Evolutionary conservation across 2,888 invertebrate species (phyloP).

Genomic region (Antitype chi): DNA sequence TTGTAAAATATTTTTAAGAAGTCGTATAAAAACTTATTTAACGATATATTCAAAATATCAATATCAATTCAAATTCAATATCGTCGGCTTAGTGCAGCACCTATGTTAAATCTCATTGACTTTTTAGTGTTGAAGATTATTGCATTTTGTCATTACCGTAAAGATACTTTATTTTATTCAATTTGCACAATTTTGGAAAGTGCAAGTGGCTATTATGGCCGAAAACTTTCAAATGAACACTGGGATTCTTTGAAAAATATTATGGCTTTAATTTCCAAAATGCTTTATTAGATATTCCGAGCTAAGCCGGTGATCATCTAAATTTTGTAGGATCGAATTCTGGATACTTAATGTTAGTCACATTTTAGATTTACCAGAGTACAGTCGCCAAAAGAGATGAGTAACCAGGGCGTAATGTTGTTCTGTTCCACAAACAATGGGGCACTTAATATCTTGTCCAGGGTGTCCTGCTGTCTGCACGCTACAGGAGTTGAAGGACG

Average conservation of each 20-base stretch:
- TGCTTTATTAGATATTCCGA: background rate
- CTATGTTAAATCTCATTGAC: background rate
- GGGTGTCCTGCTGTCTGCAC: too few relatives aligned
- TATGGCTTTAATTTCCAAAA: background rate
- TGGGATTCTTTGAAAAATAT: background rate
- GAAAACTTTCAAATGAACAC: conserved; percentile 1
- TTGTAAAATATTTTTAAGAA: conserved; percentile 69
- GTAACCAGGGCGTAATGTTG: too few relatives aligned
- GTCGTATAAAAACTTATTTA: conserved; percentile 42
- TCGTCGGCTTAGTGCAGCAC: conserved; percentile 5
- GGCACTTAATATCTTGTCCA: too few relatives aligned
- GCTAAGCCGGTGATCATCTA: conserved; percentile 18
- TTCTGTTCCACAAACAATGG: too few relatives aligned
- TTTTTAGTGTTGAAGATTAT: background rate
- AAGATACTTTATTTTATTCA: background rate
- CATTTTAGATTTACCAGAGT: conserved; percentile 34
- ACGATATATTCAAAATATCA: conserved; percentile 9
- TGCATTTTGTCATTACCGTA: background rate
- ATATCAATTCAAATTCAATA: conserved; percentile 12
- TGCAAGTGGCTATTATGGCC: background rate
- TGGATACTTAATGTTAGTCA: conserved; percentile 20
- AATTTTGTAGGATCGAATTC: conserved; percentile 24
- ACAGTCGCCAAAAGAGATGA: background rate
- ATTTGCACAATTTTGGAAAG: background rate
- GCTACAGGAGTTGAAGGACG: too few relatives aligned